Conservation (phyloP, 2,888 invertebrate species). For the Agonopterix heracliana region DNA sequence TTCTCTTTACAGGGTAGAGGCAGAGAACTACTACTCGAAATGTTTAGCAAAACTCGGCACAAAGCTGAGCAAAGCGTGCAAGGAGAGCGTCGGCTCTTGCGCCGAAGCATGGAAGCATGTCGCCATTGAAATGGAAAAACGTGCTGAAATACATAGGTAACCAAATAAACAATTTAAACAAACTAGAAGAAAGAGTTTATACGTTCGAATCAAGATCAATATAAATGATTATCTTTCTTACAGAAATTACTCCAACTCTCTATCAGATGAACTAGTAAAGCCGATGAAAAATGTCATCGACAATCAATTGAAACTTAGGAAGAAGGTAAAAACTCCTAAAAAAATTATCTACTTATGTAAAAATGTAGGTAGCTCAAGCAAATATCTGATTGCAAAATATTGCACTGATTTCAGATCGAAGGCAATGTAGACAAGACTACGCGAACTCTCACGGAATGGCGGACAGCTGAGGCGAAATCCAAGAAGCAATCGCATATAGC, state of each 20-base stretch:
- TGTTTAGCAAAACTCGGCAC: slow-evolving; percentile 90
- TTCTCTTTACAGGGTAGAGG: slow-evolving; percentile 84
- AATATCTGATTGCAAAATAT: too few species aligned
- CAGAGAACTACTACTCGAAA: slow-evolving; percentile 94
- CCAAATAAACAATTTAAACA: not conserved
- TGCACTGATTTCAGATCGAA: slow-evolving; percentile 72
- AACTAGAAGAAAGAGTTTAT: not conserved
- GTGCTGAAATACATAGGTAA: slow-evolving; percentile 91
- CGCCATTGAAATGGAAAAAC: slow-evolving; percentile 93
- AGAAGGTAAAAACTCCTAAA: slow-evolving; percentile 67
- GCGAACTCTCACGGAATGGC: slow-evolving; percentile 88
- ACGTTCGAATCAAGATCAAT: not conserved
- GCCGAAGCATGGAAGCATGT: slow-evolving; percentile 95
- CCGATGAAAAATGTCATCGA: slow-evolving; percentile 86
- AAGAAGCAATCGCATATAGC: slow-evolving; percentile 92
- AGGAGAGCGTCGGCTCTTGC: slow-evolving; percentile 85
- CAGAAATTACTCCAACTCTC: slow-evolving; percentile 85
- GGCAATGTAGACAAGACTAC: slow-evolving; percentile 90
- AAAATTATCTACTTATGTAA: not conserved
- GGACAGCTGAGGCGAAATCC: slow-evolving; percentile 89
- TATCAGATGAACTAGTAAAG: slow-evolving; percentile 92
- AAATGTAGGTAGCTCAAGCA: not conserved
- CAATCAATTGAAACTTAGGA: slow-evolving; percentile 82
- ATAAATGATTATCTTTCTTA: not conserved
- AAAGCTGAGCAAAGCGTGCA: slow-evolving; percentile 89